Conservation (phyloP, 2,113 vertebrate species). For the Cephalopholis sonnerati region DNA sequence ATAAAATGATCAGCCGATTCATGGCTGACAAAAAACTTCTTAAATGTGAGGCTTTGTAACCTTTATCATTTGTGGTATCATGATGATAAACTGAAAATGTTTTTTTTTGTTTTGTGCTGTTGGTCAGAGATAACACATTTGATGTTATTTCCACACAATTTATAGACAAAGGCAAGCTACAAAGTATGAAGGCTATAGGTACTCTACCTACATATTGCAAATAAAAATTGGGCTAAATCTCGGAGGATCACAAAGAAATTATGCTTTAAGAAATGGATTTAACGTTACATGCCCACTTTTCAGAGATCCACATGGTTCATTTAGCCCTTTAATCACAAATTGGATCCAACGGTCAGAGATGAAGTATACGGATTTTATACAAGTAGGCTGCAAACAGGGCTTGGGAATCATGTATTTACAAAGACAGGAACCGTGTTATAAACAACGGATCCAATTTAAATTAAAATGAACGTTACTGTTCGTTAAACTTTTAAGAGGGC, state of each 20-base stretch:
- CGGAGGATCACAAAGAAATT: neutral
- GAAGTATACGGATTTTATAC: neutral
- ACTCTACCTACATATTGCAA: neutral
- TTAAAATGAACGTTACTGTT: neutral
- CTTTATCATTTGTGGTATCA: neutral
- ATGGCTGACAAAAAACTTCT: neutral
- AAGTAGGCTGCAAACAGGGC: neutral
- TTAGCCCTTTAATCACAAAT: neutral
- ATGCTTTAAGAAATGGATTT: too few relatives aligned
- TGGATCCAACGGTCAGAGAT: neutral
- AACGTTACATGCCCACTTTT: neutral
- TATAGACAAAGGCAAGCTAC: fast-evolving
- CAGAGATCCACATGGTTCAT: neutral
- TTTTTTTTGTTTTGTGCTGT: too few relatives aligned
- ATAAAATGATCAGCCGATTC: neutral
- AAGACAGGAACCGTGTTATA: neutral
- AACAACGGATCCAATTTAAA: neutral
- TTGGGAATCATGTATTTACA: neutral
- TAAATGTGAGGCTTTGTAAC: neutral
- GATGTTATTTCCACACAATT: neutral
- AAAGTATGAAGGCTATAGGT: too few relatives aligned
- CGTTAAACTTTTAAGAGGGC: neutral
- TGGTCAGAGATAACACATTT: neutral
- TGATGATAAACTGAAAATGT: neutral
- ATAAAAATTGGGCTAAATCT: neutral